Evolutionary conservation across 1,140 invertebrate species (phyloP).

Genomic region (Drosophila prosaltans): DNA sequence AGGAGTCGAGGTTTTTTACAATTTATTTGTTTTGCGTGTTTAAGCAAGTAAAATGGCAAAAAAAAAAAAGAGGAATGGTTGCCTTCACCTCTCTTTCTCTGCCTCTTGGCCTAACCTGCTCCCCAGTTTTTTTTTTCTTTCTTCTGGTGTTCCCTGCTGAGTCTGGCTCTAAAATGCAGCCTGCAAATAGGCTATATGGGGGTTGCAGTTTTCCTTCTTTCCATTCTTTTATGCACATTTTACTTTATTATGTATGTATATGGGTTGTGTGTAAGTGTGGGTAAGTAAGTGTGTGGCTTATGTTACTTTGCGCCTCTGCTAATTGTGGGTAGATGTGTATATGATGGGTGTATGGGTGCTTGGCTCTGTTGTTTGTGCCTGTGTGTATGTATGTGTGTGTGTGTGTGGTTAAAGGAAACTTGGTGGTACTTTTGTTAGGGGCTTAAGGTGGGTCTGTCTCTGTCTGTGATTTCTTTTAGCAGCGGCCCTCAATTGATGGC

Average conservation of each 20-base stretch:
- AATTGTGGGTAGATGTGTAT: background rate
- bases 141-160: background rate
- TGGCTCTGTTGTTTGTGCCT: too few species aligned
- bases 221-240: conserved; percentile 12
- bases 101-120: background rate
- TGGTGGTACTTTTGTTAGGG: background rate
- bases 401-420: background rate
- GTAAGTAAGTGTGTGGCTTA: conserved; percentile 9
- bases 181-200: conserved; percentile 11
- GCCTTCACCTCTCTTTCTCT: conserved; percentile 10
- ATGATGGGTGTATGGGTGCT: background rate
- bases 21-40: conserved; percentile 57
- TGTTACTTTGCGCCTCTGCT: conserved; percentile 11
- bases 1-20: conserved; percentile 40
- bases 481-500: conserved; percentile 15
- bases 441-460: conserved; percentile 7
- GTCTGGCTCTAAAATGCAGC: conserved; percentile 9
- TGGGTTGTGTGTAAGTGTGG: background rate
- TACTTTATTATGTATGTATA: conserved; percentile 11
- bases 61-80: background rate
- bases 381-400: background rate
- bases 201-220: background rate
- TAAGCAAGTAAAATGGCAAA: conserved; percentile 7
- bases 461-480: conserved; percentile 14
- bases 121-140: background rate